phyloP scores from a whole-genome alignment of 2,113 vertebrate species.

The Cacatua alba region DNA sequence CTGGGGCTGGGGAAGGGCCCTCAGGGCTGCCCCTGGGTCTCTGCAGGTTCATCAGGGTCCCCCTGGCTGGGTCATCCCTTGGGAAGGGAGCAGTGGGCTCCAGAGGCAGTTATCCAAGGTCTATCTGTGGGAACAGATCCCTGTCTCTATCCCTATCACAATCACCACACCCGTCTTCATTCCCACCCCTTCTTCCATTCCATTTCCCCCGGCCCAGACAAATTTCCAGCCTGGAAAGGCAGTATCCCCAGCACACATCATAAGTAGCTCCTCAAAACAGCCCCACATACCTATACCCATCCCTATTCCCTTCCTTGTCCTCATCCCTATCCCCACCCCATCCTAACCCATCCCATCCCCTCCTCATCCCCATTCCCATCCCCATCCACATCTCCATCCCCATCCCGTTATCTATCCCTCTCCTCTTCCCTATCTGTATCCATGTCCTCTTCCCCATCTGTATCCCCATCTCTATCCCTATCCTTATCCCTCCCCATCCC shows the following conservation, averaged over 20 bases:
- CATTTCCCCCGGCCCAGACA: background rate
- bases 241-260: background rate
- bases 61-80: background rate
- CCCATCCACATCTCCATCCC: background rate
- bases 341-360: no score
- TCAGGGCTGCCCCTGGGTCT: accelerated
- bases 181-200: background rate
- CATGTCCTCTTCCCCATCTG: background rate
- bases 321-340: background rate
- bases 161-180: background rate
- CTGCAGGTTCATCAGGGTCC: accelerated
- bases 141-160: background rate
- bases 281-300: accelerated
- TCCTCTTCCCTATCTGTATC: background rate
- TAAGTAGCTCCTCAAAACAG: background rate
- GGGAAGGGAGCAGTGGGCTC: background rate
- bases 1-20: background rate
- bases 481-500: no score
- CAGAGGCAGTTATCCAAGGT: background rate
- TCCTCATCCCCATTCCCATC: background rate
- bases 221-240: background rate
- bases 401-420: background rate
- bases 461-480: no score
- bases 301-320: background rate
- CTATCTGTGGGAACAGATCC: background rate